phyloP scores from a whole-genome alignment of 2,113 vertebrate genomes.

The Antechinus flavipes region DNA sequence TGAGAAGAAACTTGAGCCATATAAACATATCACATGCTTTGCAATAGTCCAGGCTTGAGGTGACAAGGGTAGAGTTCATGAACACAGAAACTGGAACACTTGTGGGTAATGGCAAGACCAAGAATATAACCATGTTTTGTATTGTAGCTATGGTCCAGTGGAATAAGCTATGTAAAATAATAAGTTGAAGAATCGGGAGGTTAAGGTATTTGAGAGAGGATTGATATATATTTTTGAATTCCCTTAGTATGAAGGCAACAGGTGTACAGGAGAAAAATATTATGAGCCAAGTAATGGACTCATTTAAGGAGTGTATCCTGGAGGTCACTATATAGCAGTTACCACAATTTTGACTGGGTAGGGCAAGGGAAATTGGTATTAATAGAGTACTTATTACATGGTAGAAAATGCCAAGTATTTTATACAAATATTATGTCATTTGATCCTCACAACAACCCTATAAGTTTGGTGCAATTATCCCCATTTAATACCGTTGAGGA shows the following conservation, averaged over 20 bases:
- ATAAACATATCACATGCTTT: too few relatives aligned
- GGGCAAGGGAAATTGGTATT: neutral
- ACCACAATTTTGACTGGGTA: neutral
- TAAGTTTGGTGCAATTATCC: neutral
- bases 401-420: neutral
- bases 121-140: neutral
- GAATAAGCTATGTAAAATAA: constrained; percentile 1
- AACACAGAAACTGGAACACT: neutral
- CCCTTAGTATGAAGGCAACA: neutral
- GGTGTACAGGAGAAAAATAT: neutral
- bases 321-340: neutral
- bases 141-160: neutral
- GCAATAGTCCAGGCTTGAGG: neutral
- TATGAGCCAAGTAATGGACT: neutral
- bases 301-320: neutral
- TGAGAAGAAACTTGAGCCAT: too few relatives aligned
- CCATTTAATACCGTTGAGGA: neutral
- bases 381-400: neutral
- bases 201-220: neutral
- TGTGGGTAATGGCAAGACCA: neutral
- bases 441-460: neutral
- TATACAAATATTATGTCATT: neutral
- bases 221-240: neutral
- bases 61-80: neutral
- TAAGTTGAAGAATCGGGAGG: constrained; percentile 17